Evolutionary conservation across 2,113 vertebrate genomes (phyloP), one percentile per base, ranked within the genome.

Genomic region (Spermophilus dauricus): DNA sequence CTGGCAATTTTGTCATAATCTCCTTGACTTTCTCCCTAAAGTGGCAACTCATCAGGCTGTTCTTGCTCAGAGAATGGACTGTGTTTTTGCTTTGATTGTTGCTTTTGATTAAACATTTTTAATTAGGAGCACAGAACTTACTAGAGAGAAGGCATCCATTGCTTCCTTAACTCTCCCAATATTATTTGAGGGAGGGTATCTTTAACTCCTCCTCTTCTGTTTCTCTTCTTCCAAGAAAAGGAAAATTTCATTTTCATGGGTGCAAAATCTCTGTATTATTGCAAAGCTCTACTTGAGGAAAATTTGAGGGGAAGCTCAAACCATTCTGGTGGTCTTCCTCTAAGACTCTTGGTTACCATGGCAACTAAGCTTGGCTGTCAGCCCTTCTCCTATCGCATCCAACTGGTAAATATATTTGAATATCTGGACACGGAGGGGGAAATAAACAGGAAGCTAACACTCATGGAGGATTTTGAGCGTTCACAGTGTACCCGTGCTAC

Each of bases 221-320:
- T 39, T 78, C 73, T 92, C 24, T 92, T 69, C 93, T 82, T n/a
- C n/a, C 7, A 86, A 89, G 37, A 96, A 88, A 32, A 56, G 69
- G 34, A 86, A 53, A 45, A 32, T 30, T 82, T 95, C 82, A 70
- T 81, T 81, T 88, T 69, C 65, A 75, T 1, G 8, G 67, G 26
- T 39, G 89, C 85, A 30, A 94, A 92, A 76, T 22, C 12, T 42
- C n/a, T 28, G 28, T 80, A 30, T 80, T 65, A 16, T 26, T 81
- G 11, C 34, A 92, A 81, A 88, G 69, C 5, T 95, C 4, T 45
- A 34, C 37, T 45, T 84, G 13, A 76, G 2, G 42, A 80, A 96
- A 97, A 70, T 37, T 65, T 28, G 80, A 94, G 56, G 37, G 70
- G 34, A 82, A 11, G 22, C 16, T 72, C 9, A 22, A 37, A 11